Conservation (phyloP, 1,140 invertebrate species). For the Colletes gigas region DNA sequence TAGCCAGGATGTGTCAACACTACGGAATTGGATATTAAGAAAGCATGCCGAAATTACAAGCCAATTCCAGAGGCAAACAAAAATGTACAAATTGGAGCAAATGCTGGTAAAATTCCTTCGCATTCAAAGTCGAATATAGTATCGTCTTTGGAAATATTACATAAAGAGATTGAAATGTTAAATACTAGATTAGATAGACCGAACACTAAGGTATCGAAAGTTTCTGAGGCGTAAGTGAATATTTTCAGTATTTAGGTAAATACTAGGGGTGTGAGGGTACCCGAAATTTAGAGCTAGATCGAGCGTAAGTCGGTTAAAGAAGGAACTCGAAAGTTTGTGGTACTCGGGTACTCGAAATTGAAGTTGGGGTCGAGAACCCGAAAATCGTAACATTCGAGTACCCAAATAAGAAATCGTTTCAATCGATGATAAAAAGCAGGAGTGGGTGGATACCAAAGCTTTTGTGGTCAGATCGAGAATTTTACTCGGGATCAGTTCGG, state of each 20-base stretch:
- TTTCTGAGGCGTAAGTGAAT: constrained; percentile 94
- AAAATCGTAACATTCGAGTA: no score
- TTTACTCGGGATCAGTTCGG: no score
- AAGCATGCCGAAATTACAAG: constrained; percentile 93
- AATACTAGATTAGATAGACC: constrained; percentile 91
- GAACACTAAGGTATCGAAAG: constrained; percentile 98
- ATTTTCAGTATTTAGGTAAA: constrained; percentile 1
- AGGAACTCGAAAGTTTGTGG: no score
- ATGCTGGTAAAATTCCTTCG: constrained; percentile 84
- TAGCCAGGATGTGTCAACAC: constrained; percentile 99
- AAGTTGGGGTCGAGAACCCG: no score
- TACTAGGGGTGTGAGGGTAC: no score
- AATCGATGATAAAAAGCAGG: no score
- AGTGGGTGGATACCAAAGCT: no score
- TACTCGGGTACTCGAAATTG: no score
- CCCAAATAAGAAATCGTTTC: no score
- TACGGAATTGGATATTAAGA: constrained; percentile 98
- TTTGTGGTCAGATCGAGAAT: no score
- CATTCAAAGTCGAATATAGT: constrained; percentile 82
- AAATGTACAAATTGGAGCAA: constrained; percentile 79
- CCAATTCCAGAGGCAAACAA: constrained; percentile 83
- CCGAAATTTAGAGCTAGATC: no score
- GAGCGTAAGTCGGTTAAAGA: no score
- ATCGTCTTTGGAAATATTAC: constrained; percentile 81
- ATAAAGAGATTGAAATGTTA: constrained; percentile 85